phyloP scores from a whole-genome alignment of 1,140 invertebrate species.

The Caenorhabditis remanei region DNA sequence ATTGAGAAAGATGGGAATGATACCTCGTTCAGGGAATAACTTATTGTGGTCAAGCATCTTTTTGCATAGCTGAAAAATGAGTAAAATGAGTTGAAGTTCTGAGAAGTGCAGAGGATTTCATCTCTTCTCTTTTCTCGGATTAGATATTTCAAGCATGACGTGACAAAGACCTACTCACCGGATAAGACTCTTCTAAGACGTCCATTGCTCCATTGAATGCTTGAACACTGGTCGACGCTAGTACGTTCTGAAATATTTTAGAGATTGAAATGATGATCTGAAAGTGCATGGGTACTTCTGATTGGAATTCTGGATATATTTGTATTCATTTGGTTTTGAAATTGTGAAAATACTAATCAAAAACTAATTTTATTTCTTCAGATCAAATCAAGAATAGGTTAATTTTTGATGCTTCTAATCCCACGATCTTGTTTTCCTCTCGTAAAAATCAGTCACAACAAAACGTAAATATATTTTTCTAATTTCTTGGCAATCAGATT shows the following conservation, averaged over 20 bases:
- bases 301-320: no score
- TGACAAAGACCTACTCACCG: constrained; percentile 30
- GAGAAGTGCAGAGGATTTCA: neutral
- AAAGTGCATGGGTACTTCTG: no score
- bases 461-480: neutral
- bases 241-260: constrained; percentile 5
- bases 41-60: constrained; percentile 58
- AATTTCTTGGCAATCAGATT: neutral
- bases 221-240: constrained; percentile 49
- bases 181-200: constrained; percentile 44
- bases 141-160: neutral
- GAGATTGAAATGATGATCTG: no score
- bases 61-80: constrained; percentile 55
- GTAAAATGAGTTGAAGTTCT: neutral
- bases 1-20: neutral
- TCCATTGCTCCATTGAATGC: constrained; percentile 40
- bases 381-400: neutral
- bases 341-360: no score
- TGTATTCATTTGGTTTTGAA: no score
- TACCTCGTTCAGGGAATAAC: constrained; percentile 38
- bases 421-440: neutral
- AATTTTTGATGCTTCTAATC: neutral
- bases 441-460: neutral
- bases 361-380: no score
- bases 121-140: neutral